Evolutionary conservation across 2,113 vertebrate species (phyloP), one percentile per base, ranked within the genome.

Genomic region (Nerophis ophidion): DNA sequence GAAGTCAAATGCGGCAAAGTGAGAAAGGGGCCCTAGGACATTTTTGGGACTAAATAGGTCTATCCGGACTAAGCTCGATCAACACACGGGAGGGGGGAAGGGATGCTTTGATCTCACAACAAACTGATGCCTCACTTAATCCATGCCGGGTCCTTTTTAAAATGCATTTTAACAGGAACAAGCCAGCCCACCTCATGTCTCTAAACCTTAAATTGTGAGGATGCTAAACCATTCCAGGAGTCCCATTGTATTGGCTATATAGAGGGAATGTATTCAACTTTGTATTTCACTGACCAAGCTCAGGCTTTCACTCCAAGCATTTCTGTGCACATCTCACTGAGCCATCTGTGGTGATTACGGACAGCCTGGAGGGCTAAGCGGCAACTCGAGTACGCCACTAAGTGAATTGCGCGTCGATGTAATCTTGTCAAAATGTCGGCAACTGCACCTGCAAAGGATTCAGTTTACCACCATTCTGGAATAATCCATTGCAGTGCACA

Each of bases 301-400:
- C 68, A 33, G 38, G 38, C 16, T 57, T 44, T 44, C 40, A 40
- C 38, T 40, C 38, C 38, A 8, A 40, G 38, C 38, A 2, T 40
- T 40, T 45, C 6, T 40, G 68, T 69, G 70, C 74, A 61, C 74
- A 61, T 82, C 80, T 76, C 70, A 64, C 49, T 60, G 66, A 76
- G 60, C 75, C 73, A 85, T 87, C 83, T 80, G 77, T 84, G 79
- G 65, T 67, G 66, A 84, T 86, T 81, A 81, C 70, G 72, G 68
- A 78, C 66, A 77, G 74, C 81, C 70, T 75, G 70, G 72, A 80
- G 82, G 77, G 77, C 71, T 61, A 59, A 74, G 75, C 44, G 26
- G 63, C 66, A 63, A 80, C 72, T 70, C 70, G 60, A 78, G 76
- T 74, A 58, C 67, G 78, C 70, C 64, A 74, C 77, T 82, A 81